Base-by-base conservation (phyloP, 2,113 vertebrate species). In the Melanostigma gelatinosum region DNA sequence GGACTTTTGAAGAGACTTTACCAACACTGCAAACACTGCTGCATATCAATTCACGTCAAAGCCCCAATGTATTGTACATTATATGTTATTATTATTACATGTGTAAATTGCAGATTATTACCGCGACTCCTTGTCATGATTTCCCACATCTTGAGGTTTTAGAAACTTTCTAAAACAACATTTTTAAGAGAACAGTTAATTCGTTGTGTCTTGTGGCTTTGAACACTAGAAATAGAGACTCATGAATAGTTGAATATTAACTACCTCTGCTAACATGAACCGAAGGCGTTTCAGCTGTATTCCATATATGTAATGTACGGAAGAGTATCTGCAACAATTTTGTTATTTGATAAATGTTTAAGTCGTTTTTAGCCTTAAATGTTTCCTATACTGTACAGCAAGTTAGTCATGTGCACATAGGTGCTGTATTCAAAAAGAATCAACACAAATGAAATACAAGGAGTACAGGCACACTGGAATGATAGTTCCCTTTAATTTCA, bases 1-100 rank as follows among this genome's bases (percentile, higher is more conserved):
- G 83, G 87, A 82, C 78, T 84, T 84, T 80, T 84, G 77, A 87
- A 77, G 79, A 65, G 72, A 72, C 69, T 54, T 73, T 27, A 46
- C 18, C 6, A 69, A 72, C 34, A 66, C 27, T 75, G 29, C 55
- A 34, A 61, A 75, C 27, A 67, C 29, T 79, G 36, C 46, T 27
- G 50, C 69, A 71, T 65, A 42, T 1, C 60, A 27, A 3, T 16
- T 69, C 63, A 36, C 34, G 1, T 40, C 22, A 78, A 40, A 0
- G 6, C 34, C 34, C 11, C 50, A 3, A 24, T 57, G 12, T 24
- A 27, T 24, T 55, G 50, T 52, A n/a, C 52, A 54, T 54, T 11
- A 16, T 18, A 34, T 34, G 2, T 15, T 13, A 27, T 57, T 57
- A 50, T 50, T 16, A 16, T 57, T 34, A 8, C 15, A 73, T 18